Conservation (phyloP, 2,113 vertebrate genomes). For the Oxyruncus cristatus region DNA sequence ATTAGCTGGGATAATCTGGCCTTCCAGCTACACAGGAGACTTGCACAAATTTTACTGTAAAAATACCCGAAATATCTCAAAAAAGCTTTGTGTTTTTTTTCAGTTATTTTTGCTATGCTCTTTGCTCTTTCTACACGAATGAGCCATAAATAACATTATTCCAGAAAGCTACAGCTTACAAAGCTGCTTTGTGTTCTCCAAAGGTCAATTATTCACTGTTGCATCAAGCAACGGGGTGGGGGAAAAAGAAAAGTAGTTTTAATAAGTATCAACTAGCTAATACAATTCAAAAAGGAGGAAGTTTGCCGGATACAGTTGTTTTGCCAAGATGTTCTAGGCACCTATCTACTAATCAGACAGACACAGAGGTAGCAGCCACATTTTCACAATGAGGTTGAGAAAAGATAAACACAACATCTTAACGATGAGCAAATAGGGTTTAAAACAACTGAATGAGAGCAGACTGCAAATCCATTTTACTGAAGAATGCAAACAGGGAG, state of each 20-base stretch:
- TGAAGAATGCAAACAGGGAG: rapidly evolving
- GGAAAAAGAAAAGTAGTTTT: not conserved
- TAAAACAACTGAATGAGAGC: not conserved
- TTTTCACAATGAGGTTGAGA: not conserved
- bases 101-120: conserved; percentile 17
- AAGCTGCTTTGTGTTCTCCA: conserved; percentile 47
- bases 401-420: not conserved
- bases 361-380: not conserved
- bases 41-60: not conserved
- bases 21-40: not conserved
- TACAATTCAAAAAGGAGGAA: not conserved
- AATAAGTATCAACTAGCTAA: not conserved
- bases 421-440: not conserved
- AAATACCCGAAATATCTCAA: not conserved
- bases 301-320: not conserved
- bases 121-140: not conserved
- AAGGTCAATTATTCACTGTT: conserved; percentile 28
- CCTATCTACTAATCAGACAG: not conserved
- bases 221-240: not conserved
- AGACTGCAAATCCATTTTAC: rapidly evolving
- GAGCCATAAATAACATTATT: conserved; percentile 64
- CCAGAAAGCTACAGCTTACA: conserved; percentile 51
- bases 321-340: not conserved
- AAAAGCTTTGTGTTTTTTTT: not conserved
- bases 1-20: not conserved